Base-by-base conservation (phyloP, 1,140 invertebrate species). In the Penaeus japonicus region DNA sequence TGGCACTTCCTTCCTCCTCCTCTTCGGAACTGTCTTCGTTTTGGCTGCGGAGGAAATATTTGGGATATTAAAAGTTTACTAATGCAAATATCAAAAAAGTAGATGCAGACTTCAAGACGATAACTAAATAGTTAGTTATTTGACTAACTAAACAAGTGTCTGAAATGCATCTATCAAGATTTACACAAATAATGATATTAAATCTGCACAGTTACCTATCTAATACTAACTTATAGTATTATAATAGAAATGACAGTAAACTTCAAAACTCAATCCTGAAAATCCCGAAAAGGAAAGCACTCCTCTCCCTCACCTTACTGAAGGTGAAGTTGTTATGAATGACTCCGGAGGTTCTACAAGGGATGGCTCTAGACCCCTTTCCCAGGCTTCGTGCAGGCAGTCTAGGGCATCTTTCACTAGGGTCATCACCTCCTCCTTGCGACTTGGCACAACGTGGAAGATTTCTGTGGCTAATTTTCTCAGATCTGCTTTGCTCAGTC, bases 401-500 rank as follows among this genome's bases (percentile, higher is more conserved):
- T 59, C 32, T 22, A 89, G 55, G 57, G 54, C 54, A 20, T 78
- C 73, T 5, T 27, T 54, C 24, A 89, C 65, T 4, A 84, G 30
- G 24, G 70, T 32, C 75, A 89, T 59, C 32, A 84, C 81, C 53
- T 89, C 81, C 10, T 84, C 81, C 47, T 84, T 54, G 2, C 24
- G 75, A 35, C 53, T 78, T 27, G 81, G 81, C 32, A 89, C 87
- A 12, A 78, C 70, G 22, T 89, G 81, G 39, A 78, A 62, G 32
- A 84, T 55, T 5, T 84, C 73, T 54, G 87, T 78, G 22, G 80
- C 81, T 17, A 84, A 30, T 27, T 70, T 77, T 35, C 81, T 54
- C 39, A 84, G 70, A 59, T 89, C 87, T 27, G 87, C 87, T 65
- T 89, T 89, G 54, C 87, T 89, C 12, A 89, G 35, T 10, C 80